Base-by-base conservation (phyloP, 2,888 invertebrate species). In the Iphiclides podalirius region DNA sequence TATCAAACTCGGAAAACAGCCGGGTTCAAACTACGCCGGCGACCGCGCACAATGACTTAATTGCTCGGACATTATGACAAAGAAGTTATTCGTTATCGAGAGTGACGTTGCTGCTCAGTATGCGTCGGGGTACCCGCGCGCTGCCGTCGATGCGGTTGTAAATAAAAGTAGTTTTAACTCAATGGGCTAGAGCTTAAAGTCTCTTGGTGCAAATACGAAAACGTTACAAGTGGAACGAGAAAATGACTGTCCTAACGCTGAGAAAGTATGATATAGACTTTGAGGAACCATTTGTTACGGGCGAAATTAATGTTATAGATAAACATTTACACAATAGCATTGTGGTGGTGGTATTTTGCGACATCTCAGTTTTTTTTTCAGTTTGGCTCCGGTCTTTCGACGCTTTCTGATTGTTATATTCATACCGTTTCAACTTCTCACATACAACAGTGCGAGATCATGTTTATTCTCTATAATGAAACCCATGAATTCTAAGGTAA, bases 51-150 rank as follows among this genome's bases (percentile, higher is more conserved):
- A 39, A 47, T 39, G 11, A 39, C 11, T 23, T 14, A 16, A 34
- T 42, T 28, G 13, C 12, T 33, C 15, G 16, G 20, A 31, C n/a
- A 2, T 1, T 2, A 6, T 31, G n/a, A 44, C 44, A 50, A 44
- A 35, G 44, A 23, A 36, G 31, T 7, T 47, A 47, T 43, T 26
- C 11, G 42, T 53, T 53, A 53, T 53, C 53, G 38, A n/a, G 38
- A 47, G 26, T 46, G 42, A 47, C 46, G 31, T 31, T 11, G 31
- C 4, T n/a, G 26, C 23, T 40, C 23, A 37, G 13, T 41, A 51
- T 36, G 31, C 41, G 34, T 12, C 23, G 26, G 45, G 14, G 50
- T 51, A 44, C 45, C 44, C 40, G 20, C 46, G 40, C 16, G 13
- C 35, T 17, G 23, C 11, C 23, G 17, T 23, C 38, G 33, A 26